Evolutionary conservation across 1,140 invertebrate species (phyloP).

Genomic region (Holcopasites calliopsidis): DNA sequence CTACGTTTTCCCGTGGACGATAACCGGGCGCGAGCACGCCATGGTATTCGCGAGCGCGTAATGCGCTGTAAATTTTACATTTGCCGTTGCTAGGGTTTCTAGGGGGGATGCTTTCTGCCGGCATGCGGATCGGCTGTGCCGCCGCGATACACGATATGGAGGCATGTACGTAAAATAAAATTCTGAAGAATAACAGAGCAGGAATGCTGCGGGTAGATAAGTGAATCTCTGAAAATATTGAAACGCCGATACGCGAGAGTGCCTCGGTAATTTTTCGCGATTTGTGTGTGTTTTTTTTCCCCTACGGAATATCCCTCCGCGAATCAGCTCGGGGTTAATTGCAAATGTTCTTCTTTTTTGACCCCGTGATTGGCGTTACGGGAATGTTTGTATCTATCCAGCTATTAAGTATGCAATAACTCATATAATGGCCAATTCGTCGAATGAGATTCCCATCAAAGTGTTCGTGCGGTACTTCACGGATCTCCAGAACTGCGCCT

Average conservation of each 20-base stretch:
- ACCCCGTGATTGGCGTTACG: neutral
- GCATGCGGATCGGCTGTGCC: neutral
- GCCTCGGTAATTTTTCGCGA: constrained; percentile 27
- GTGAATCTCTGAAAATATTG: constrained; percentile 51
- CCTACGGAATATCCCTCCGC: constrained; percentile 3
- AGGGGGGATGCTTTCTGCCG: constrained; percentile 19
- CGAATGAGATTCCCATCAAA: neutral
- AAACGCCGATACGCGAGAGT: constrained; percentile 34
- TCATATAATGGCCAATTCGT: too few species aligned
- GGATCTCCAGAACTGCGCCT: too few species aligned
- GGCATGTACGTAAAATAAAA: constrained; percentile 40
- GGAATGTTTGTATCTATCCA: neutral
- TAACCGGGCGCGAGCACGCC: constrained; percentile 21
- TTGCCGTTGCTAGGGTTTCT: constrained; percentile 18
- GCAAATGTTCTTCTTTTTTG: neutral
- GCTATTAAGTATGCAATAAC: too few species aligned
- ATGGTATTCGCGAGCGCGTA: constrained; percentile 25
- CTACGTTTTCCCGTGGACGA: neutral
- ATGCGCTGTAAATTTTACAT: constrained; percentile 45
- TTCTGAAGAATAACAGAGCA: constrained; percentile 44
- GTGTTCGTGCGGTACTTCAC: too few species aligned
- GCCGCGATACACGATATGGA: constrained; percentile 30
- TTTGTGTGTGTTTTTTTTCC: constrained; percentile 29
- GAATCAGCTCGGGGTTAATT: neutral
- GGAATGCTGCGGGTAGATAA: constrained; percentile 41